Conservation (phyloP, 2,888 invertebrate genomes). For the Calameuta idolon region DNA sequence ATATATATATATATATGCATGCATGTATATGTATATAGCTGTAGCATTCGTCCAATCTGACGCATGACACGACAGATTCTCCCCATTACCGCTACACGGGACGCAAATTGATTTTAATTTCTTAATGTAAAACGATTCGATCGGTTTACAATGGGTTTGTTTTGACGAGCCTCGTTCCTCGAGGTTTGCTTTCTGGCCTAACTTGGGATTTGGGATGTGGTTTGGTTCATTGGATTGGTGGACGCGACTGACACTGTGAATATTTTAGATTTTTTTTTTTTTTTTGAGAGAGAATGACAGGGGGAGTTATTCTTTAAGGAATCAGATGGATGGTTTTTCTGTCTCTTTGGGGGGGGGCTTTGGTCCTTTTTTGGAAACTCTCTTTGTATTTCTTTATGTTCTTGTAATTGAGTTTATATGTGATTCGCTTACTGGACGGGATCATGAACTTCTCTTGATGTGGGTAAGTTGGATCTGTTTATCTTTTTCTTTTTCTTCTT, state of each 20-base stretch:
- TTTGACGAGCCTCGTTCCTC: slow-evolving; percentile 4
- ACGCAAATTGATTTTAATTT: slow-evolving; percentile 44
- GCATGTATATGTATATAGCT: slow-evolving; percentile 10
- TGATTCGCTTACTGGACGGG: neutral
- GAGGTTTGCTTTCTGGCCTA: neutral
- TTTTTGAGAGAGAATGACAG: neutral
- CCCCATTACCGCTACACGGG: slow-evolving; percentile 38
- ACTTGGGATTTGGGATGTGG: neutral
- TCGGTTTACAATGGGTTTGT: slow-evolving; percentile 22
- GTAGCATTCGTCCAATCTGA: slow-evolving; percentile 48
- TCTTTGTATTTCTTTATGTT: neutral
- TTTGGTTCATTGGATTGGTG: too few relatives aligned
- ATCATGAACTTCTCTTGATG: neutral
- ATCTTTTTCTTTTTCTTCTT: neutral
- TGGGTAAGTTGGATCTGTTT: neutral
- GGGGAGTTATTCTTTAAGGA: neutral
- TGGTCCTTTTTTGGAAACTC: neutral
- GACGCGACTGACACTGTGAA: neutral
- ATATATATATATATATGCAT: too few relatives aligned
- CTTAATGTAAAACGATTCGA: slow-evolving; percentile 24
- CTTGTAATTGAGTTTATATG: neutral
- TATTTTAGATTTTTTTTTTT: neutral
- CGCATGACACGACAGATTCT: slow-evolving; percentile 48
- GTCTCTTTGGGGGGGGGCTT: neutral
- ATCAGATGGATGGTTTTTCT: neutral